Conservation (phyloP, 2,888 invertebrate species). For the Acleris cristana region DNA sequence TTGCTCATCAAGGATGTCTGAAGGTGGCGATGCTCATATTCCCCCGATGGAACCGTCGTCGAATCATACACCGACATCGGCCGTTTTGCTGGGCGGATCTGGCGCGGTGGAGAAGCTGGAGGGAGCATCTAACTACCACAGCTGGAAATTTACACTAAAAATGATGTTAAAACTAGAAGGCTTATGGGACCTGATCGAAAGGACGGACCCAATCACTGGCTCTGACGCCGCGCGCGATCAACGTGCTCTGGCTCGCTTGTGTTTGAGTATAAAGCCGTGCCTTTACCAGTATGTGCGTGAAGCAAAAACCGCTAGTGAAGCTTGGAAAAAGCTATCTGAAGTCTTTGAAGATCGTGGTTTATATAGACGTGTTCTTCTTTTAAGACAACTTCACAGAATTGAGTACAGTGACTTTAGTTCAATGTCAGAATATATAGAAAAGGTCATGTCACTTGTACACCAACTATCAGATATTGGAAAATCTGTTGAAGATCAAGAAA, state of each 20-base stretch:
- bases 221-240: not conserved
- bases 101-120: too few species aligned
- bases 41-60: too few species aligned
- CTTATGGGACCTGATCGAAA: not conserved
- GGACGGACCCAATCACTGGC: not conserved
- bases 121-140: too few species aligned
- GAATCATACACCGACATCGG: too few species aligned
- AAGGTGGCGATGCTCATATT: too few species aligned
- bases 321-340: not conserved
- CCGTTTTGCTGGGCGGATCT: too few species aligned
- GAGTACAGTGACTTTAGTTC: not conserved
- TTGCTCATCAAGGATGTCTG: too few species aligned
- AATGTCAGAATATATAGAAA: not conserved
- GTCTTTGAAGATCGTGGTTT: not conserved
- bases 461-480: not conserved
- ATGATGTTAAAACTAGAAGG: conserved; percentile 1
- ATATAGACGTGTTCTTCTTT: not conserved
- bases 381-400: not conserved
- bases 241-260: not conserved
- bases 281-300: not conserved
- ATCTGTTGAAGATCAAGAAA: conserved; percentile 1
- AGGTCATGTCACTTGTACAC: not conserved
- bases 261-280: not conserved
- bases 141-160: not conserved
- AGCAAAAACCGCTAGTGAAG: not conserved